Base-by-base conservation (phyloP, 2,113 vertebrate species). In the Odocoileus hemionus region DNA sequence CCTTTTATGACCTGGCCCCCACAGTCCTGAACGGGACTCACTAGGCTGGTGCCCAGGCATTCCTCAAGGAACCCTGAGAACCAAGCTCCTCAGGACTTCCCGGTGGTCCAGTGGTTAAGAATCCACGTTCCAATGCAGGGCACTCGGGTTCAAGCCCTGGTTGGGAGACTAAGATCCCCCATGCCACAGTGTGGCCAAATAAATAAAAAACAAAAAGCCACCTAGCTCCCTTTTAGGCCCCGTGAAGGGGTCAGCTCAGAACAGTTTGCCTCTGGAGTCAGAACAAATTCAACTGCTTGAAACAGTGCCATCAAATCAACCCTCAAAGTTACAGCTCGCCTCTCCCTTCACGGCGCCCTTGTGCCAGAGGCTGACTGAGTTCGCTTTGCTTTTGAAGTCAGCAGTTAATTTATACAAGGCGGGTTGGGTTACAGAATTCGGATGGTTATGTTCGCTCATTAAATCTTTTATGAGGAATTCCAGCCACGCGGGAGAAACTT, bases 381-480 rank as follows among this genome's bases (percentile, higher is more conserved):
- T 88, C 0, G 7, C 6, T 6, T 39, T 0, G 30, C 94, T 26
- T 97, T 70, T 95, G 94, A 97, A 97, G 95, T n/a, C 1, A 0
- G 78, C 86, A 57, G 57, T 78, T 83, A 74, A 82, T 94, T 95
- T 95, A 95, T 91, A 74, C 36, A 76, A 84, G 86, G 95, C 26
- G 70, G 93, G 76, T 14, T 60, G 57, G 47, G 93, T 92, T 97
- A 94, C 91, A 95, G 95, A 85, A 85, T 23, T 19, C 0, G 2
- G n/a, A 74, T n/a, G 92, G 86, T 86, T 93, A 91, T 95, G 76
- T 30, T 43, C 6, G 47, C 83, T 96, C 36, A 33, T 95, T 89
- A 97, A 96, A 94, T 87, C 60, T 91, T 98, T 97, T 87, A 97
- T 82, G 95, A 96, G 96, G 92, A 88, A 87, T 58, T 85, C 50